Base-by-base conservation (phyloP, 2,888 invertebrate species). In the Campoplex nolae region DNA sequence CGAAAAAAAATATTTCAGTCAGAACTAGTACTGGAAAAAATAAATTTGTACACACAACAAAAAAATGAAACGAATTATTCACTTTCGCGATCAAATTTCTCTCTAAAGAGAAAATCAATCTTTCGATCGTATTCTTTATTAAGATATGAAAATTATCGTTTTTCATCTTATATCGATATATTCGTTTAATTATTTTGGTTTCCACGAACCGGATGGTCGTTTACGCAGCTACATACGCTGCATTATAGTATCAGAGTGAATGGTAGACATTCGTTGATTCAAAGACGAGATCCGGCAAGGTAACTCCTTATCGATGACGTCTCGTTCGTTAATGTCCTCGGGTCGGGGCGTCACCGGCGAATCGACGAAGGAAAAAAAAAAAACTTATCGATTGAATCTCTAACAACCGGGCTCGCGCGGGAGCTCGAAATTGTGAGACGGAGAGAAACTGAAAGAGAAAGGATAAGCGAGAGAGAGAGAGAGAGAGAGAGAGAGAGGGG, bases 381-480 rank as follows among this genome's bases (percentile, higher is more conserved):
- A 88, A 90, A 91, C 28, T 35, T 35, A 79, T 70, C 91, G 89
- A 91, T 92, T 90, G 90, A 88, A 89, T 88, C 88, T 78, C 76
- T 28, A 80, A 80, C 71, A 76, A 76, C 62, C 56, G 54, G 38
- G 38, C 62, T 23, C 23, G 32, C 38, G 56, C 62, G 45, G 67
- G 70, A 75, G 62, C 65, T 32, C 70, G 32, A 35, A 58, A 35
- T 38, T 18, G 16, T 45, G 38, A 38, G 51, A 35, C 38, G 16
- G 16, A 51, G 62, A 71, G 70, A 75, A 35, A n/a, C 38, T 42
- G 42, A 75, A 8, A 67, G 28, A 45, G 68, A 51, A 70, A n/a
- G 56, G 38, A 58, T 32, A 35, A 68, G 51, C 35, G 48, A 58
- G 18, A 75, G n/a, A 58, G 68, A 28, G 23, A 65, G 28, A 45